Evolutionary conservation across 2,888 invertebrate genomes (phyloP), one percentile per base, ranked within the genome.

Genomic region (Dione juno): DNA sequence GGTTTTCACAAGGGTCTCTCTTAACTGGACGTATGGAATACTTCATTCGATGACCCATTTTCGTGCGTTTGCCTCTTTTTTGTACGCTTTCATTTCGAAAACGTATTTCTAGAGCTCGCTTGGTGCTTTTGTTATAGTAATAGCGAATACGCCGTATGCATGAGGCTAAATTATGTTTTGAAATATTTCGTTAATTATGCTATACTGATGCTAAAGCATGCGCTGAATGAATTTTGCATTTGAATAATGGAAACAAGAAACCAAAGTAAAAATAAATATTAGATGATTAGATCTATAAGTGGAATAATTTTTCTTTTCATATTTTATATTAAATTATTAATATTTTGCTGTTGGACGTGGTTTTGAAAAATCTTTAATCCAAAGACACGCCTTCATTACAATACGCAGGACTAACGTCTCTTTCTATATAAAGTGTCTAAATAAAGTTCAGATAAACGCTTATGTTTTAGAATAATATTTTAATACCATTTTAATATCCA

Each of bases 41-140:
- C 83, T 82, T 82, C 82, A 81, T 84, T 84, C 84, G 84, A 85
- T 86, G 86, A 86, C 87, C 87, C 80, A 86, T 86, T 88, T 88
- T 85, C 82, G 81, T 81, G 81, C 79, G 82, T 81, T 81, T 82
- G 78, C 78, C 77, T 79, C 76, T 79, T 79, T 84, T 87, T 86
- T 82, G 82, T 83, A 82, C 81, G 78, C 78, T 81, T 81, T 82
- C 78, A 80, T 81, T 78, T 79, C 79, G 80, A 80, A 77, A 80
- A 79, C 80, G 75, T 80, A 85, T 81, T 84, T 84, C 80, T 79
- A 80, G 75, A 78, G 77, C 73, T 78, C 78, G 74, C 75, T 77
- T 78, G 77, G 68, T 72, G 70, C 76, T 83, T 83, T 82, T 84
- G 82, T 83, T 80, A 76, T 75, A 77, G 78, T 84, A 83, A 84